phyloP scores from a whole-genome alignment of 2,888 invertebrate genomes.

The Aleiodes alternator region DNA sequence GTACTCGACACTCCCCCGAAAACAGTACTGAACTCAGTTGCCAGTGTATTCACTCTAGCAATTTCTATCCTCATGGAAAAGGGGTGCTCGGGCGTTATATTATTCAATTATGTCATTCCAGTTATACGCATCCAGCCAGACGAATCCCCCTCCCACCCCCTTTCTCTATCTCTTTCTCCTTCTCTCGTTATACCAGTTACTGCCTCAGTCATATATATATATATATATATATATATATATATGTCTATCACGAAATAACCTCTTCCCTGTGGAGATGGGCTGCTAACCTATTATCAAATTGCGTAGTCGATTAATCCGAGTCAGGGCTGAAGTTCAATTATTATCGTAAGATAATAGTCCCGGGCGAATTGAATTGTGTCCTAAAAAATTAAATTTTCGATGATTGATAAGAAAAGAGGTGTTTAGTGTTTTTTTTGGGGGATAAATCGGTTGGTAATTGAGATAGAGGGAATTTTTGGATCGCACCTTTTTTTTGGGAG shows the following conservation, averaged over 20 bases:
- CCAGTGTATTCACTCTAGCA: slow-evolving; percentile 31
- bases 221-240: background rate
- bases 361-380: slow-evolving; percentile 9
- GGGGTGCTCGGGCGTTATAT: slow-evolving; percentile 65
- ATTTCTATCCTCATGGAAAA: slow-evolving; percentile 14
- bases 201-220: background rate
- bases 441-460: too few relatives aligned
- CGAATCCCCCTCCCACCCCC: slow-evolving; percentile 43
- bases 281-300: slow-evolving; percentile 70
- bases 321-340: slow-evolving; percentile 62
- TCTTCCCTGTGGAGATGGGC: slow-evolving; percentile 26
- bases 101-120: slow-evolving; percentile 74
- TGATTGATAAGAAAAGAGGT: background rate
- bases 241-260: background rate
- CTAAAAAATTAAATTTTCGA: background rate
- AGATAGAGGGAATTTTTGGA: too few relatives aligned
- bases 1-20: slow-evolving; percentile 14
- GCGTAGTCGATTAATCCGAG: slow-evolving; percentile 74
- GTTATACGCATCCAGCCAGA: slow-evolving; percentile 67
- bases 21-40: too few relatives aligned
- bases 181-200: slow-evolving; percentile 16
- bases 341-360: slow-evolving; percentile 73
- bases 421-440: background rate
- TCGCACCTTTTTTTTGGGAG: too few relatives aligned
- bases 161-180: slow-evolving; percentile 36